Evolutionary conservation across 2,113 vertebrate genomes (phyloP).

Genomic region (Ornithorhynchus anatinus): DNA sequence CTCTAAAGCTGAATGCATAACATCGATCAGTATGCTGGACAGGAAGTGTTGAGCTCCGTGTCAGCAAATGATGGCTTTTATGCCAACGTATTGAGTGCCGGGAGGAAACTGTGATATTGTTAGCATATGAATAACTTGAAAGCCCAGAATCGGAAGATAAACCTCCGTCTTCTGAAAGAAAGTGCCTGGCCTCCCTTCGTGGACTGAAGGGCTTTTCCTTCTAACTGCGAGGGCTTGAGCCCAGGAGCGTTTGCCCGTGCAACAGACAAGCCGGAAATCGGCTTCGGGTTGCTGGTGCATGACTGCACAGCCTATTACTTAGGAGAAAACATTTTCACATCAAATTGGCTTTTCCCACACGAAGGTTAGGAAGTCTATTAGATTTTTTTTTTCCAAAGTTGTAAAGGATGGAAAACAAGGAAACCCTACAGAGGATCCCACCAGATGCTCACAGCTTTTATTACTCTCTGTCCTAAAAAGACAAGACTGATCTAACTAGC

Average conservation of each 20-base stretch:
- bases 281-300: conserved; percentile 14
- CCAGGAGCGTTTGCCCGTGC: conserved; percentile 33
- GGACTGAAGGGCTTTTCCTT: conserved; percentile 32
- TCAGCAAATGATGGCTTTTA: conserved; percentile 72
- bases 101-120: conserved; percentile 69
- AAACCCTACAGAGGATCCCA: neutral
- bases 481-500: neutral
- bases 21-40: conserved; percentile 66
- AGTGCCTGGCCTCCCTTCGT: conserved; percentile 38
- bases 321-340: conserved; percentile 49
- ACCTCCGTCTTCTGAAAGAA: conserved; percentile 61
- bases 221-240: conserved; percentile 26
- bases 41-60: conserved; percentile 52
- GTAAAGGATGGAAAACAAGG: neutral
- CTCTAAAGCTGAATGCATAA: conserved; percentile 47
- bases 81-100: conserved; percentile 57
- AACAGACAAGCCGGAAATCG: conserved; percentile 37
- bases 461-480: conserved; percentile 26
- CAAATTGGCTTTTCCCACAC: conserved; percentile 45
- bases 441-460: neutral
- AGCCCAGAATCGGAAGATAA: conserved; percentile 57
- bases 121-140: conserved; percentile 77
- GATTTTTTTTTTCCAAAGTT: conserved; percentile 20
- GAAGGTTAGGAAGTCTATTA: conserved; percentile 31
- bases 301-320: conserved; percentile 47